A percentile compares a stretch with the other conserved stretches of the same genome.
Conservation (phyloP, 2,113 vertebrate species). For the Melanotaenia duboulayi region DNA sequence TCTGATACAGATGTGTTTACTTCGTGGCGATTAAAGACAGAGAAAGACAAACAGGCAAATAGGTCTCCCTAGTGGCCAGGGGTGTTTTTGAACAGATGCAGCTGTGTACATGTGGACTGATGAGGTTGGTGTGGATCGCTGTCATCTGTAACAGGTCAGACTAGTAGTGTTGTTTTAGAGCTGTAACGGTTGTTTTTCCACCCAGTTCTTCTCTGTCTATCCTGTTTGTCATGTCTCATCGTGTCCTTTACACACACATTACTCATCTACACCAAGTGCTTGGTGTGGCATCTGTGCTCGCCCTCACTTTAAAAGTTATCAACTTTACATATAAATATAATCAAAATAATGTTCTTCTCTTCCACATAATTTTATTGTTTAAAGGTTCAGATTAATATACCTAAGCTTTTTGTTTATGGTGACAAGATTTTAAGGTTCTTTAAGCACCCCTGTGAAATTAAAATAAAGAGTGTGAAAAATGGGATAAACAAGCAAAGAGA, state of each 20-base stretch:
- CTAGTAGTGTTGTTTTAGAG: conserved; percentile 7
- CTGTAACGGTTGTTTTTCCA: conserved; percentile 16
- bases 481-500: too few relatives aligned
- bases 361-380: too few relatives aligned
- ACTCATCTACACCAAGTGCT: not conserved
- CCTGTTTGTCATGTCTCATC: not conserved
- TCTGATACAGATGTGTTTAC: conserved; percentile 56
- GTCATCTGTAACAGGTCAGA: conserved; percentile 17
- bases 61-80: conserved; percentile 65
- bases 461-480: too few relatives aligned
- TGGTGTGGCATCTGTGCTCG: not conserved
- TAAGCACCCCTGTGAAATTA: too few relatives aligned
- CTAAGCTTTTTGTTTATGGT: too few relatives aligned
- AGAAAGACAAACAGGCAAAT: conserved; percentile 31
- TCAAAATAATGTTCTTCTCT: too few relatives aligned
- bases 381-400: too few relatives aligned
- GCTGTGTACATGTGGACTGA: conserved; percentile 25
- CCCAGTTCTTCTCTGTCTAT: not conserved
- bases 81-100: conserved; percentile 3
- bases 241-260: not conserved
- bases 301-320: not conserved
- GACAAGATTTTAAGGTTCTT: too few relatives aligned
- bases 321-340: too few relatives aligned
- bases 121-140: conserved; percentile 10
- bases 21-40: not conserved